phyloP scores from a whole-genome alignment of 2,888 invertebrate species.

The Calameuta pallipes region DNA sequence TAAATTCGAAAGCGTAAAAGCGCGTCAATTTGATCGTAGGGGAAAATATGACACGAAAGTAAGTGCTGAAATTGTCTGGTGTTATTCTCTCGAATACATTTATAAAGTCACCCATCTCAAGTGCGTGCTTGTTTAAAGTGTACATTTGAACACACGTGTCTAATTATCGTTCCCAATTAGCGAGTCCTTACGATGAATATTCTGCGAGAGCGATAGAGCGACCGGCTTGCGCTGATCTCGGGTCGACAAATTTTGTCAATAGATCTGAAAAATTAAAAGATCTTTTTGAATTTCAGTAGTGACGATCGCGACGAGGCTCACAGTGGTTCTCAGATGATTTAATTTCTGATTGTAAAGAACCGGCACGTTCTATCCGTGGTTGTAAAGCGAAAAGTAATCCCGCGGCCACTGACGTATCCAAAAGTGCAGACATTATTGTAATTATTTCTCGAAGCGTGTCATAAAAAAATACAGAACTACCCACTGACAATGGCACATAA shows the following conservation, averaged over 20 bases:
- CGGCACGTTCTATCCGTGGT: not conserved
- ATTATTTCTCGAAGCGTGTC: not conserved
- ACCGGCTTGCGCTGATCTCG: too few species aligned
- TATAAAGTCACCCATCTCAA: not conserved
- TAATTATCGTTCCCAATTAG: not conserved
- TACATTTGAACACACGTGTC: not conserved
- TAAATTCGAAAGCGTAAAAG: not conserved
- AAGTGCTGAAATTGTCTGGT: not conserved
- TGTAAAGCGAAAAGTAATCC: not conserved
- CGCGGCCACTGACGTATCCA: not conserved
- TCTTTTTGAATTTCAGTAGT: not conserved
- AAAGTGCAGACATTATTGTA: not conserved
- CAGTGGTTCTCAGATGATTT: not conserved
- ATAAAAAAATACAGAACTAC: not conserved
- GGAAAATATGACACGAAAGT: not conserved
- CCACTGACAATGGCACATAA: not conserved
- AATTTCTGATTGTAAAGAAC: not conserved
- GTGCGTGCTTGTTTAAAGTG: not conserved
- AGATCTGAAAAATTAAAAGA: not conserved
- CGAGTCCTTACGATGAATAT: not conserved
- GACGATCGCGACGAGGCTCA: not conserved
- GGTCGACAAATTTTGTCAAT: not conserved
- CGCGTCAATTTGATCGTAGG: not conserved
- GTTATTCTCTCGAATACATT: not conserved
- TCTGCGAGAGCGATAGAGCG: too few species aligned